These are phyloP conservation scores for Dasypogon diadema DNA, from an alignment of 2,888 invertebrate species.

Conservation along the genomic window DNA sequence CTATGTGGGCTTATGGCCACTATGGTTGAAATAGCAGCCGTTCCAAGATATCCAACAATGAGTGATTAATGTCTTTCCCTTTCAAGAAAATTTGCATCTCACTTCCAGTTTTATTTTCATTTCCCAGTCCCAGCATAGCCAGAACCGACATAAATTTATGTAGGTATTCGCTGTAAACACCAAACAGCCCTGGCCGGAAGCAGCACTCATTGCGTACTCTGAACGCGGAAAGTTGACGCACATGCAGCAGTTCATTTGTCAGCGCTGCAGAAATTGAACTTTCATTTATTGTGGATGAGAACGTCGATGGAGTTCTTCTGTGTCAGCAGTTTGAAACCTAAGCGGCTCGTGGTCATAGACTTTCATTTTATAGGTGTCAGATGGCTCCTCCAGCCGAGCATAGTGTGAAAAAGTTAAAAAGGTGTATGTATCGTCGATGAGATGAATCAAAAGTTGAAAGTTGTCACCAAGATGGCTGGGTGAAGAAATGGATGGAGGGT, in stretches of 20 bases:
- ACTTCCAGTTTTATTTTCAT: constrained; percentile 37
- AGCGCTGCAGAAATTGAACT: constrained; percentile 25
- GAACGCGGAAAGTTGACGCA: constrained; percentile 21
- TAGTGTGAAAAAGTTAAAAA: background rate
- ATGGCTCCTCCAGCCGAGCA: background rate
- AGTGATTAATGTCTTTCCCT: constrained; percentile 33
- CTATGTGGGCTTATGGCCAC: background rate
- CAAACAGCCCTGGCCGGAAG: constrained; percentile 21
- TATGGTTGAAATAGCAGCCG: background rate
- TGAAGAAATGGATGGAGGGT: background rate
- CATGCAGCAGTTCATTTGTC: constrained; percentile 34
- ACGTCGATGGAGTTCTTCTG: background rate
- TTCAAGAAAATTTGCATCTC: constrained; percentile 38
- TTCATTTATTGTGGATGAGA: constrained; percentile 13
- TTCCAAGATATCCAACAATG: background rate
- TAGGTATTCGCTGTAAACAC: constrained; percentile 7
- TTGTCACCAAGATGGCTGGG: background rate
- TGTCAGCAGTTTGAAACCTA: constrained; percentile 21
- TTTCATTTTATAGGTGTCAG: constrained; percentile 7
- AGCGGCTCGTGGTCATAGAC: background rate
- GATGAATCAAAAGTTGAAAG: background rate
- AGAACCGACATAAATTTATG: constrained; percentile 13
- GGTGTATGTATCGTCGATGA: too few relatives aligned
- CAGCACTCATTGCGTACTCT: constrained; percentile 29
- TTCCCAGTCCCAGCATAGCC: background rate